These are phyloP conservation scores for Cepphus grylle DNA, from an alignment of 2,113 vertebrate species.

Conservation along the genomic window DNA sequence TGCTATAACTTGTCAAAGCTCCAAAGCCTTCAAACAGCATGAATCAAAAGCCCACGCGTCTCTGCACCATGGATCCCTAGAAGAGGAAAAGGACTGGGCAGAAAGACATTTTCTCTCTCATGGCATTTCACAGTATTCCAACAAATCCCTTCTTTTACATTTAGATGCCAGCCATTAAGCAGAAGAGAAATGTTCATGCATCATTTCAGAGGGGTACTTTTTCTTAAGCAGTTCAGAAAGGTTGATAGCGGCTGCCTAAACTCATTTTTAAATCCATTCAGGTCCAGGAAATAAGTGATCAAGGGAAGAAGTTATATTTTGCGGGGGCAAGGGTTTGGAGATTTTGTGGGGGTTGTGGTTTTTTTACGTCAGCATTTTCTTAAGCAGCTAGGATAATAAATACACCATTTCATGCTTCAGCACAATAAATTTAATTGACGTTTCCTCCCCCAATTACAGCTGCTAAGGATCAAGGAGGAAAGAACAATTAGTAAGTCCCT, in stretches of 20 bases:
- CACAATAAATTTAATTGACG: background rate
- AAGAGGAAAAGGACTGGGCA: background rate
- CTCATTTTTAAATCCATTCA: background rate
- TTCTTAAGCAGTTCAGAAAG: background rate
- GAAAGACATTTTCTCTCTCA: background rate
- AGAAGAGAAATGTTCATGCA: background rate
- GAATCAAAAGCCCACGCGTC: background rate
- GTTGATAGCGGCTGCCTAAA: background rate
- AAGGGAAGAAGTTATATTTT: background rate
- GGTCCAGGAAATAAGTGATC: background rate
- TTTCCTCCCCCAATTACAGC: conserved; percentile 5
- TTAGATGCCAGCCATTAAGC: background rate
- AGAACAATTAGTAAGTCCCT: conserved; percentile 19
- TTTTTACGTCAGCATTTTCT: background rate
- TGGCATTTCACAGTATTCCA: background rate
- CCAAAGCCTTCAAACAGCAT: background rate
- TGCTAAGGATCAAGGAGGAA: conserved; percentile 31
- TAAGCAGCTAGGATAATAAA: conserved; percentile 6
- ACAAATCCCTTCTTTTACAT: background rate
- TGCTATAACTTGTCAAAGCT: background rate
- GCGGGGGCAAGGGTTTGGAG: background rate
- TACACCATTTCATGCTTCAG: background rate
- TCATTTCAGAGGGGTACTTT: background rate
- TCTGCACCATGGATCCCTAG: background rate
- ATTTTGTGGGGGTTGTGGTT: background rate